These are phyloP conservation scores for Gadopsis bispinosus DNA, from an alignment of 2,797 vertebrate genomes.

Conservation along the genomic window DNA sequence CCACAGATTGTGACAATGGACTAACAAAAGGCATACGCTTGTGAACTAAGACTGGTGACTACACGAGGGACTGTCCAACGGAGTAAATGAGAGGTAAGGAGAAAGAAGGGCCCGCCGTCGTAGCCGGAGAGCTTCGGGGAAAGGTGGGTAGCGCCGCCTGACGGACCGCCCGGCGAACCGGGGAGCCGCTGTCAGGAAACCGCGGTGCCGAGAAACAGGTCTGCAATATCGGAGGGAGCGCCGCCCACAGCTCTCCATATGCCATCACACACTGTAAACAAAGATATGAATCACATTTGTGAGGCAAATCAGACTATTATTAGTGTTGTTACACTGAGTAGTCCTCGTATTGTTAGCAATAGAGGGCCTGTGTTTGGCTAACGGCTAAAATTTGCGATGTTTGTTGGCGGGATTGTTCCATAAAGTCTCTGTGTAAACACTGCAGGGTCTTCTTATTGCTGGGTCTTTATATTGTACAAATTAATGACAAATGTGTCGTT, in stretches of 20 bases:
- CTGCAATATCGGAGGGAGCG: constrained; percentile 81
- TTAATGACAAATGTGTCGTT: too few relatives aligned
- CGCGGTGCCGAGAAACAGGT: constrained; percentile 81
- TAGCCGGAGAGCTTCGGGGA: constrained; percentile 82
- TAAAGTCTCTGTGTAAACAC: neutral
- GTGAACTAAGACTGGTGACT: constrained; percentile 39
- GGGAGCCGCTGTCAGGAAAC: constrained; percentile 80
- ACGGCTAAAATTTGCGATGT: constrained; percentile 9
- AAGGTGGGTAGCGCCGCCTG: constrained; percentile 91
- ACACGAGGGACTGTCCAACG: constrained; percentile 70
- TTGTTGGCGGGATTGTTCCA: constrained; percentile 1
- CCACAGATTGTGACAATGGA: neutral
- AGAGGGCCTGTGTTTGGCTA: constrained; percentile 36
- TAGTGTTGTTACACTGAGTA: neutral
- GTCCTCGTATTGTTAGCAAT: neutral
- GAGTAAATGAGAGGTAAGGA: constrained; percentile 81
- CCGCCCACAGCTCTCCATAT: constrained; percentile 87
- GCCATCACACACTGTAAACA: constrained; percentile 77
- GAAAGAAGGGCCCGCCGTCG: constrained; percentile 84
- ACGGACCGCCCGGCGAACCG: constrained; percentile 85
- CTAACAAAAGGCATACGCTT: neutral
- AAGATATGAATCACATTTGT: constrained; percentile 27
- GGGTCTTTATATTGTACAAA: neutral
- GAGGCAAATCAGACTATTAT: neutral
- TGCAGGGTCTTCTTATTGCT: too few relatives aligned